These are phyloP conservation scores for Crioceris asparagi DNA, from an alignment of 2,888 invertebrate species.

Conservation along the genomic window DNA sequence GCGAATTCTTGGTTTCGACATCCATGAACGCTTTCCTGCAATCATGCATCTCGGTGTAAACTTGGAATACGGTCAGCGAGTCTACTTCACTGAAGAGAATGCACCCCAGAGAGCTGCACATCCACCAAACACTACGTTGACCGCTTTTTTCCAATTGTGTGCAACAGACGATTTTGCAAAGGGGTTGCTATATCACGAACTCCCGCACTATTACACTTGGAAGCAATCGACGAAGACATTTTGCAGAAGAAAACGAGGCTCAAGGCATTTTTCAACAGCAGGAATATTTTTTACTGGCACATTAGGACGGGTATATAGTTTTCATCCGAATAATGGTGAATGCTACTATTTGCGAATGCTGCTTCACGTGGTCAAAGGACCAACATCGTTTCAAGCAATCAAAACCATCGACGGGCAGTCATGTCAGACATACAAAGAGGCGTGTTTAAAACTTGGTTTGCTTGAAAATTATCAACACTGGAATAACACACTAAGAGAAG, in stretches of 20 bases:
- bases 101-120: slow-evolving; percentile 13
- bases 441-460: not conserved
- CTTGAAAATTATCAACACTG: not conserved
- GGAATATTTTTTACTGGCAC: no score
- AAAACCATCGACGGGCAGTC: not conserved
- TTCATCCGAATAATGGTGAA: no score
- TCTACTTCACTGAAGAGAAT: slow-evolving; percentile 11
- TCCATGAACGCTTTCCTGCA: slow-evolving; percentile 27
- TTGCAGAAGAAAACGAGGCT: not conserved
- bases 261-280: no score
- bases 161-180: slow-evolving; percentile 13
- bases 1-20: slow-evolving; percentile 15
- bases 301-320: no score
- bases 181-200: slow-evolving; percentile 16
- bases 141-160: slow-evolving; percentile 18
- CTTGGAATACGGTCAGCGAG: slow-evolving; percentile 18
- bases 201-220: slow-evolving; percentile 18
- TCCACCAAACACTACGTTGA: slow-evolving; percentile 24
- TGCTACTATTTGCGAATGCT: not conserved
- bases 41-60: slow-evolving; percentile 16
- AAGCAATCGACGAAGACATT: slow-evolving; percentile 10
- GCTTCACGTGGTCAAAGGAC: not conserved
- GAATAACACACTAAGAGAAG: not conserved
- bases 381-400: not conserved
- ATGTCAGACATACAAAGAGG: not conserved